Evolutionary conservation across 2,797 vertebrate genomes (phyloP).

Genomic region (Enteromius viviparus): DNA sequence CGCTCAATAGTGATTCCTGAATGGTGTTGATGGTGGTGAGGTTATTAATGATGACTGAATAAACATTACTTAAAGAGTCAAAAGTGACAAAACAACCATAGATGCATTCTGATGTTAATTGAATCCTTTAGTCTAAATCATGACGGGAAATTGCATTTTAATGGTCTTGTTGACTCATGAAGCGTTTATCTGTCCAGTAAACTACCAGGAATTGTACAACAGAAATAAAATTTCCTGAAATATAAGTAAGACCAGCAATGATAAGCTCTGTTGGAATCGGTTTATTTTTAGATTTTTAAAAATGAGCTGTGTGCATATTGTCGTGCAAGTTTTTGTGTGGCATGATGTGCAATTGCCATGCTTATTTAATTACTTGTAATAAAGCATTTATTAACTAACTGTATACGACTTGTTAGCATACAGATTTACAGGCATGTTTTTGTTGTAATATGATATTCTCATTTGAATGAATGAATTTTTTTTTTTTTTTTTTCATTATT

Average conservation of each 20-base stretch:
- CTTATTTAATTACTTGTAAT: not conserved
- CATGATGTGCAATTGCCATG: not conserved
- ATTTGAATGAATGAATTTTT: too few species aligned
- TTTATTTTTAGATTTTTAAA: not conserved
- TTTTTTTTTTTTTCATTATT: not conserved
- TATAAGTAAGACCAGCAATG: not conserved
- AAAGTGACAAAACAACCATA: constrained; percentile 20
- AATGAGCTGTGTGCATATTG: not conserved
- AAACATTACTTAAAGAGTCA: constrained; percentile 14
- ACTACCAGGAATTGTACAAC: not conserved
- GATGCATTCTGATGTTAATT: constrained; percentile 22
- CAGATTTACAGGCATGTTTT: not conserved
- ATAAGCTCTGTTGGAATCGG: not conserved
- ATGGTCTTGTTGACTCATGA: not conserved
- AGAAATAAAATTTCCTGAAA: not conserved
- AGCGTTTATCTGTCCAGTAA: constrained; percentile 3
- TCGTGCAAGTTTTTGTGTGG: not conserved
- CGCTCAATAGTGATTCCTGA: constrained; percentile 11
- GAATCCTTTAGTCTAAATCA: not conserved
- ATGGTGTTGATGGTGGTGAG: constrained; percentile 14
- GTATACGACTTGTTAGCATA: not conserved
- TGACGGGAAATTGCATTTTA: not conserved
- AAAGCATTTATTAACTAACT: constrained; percentile 1
- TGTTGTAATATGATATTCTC: not conserved
- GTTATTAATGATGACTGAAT: constrained; percentile 11